These are phyloP conservation scores for Varecia variegata DNA, from an alignment of 2,797 vertebrate genomes.

Conservation along the genomic window DNA sequence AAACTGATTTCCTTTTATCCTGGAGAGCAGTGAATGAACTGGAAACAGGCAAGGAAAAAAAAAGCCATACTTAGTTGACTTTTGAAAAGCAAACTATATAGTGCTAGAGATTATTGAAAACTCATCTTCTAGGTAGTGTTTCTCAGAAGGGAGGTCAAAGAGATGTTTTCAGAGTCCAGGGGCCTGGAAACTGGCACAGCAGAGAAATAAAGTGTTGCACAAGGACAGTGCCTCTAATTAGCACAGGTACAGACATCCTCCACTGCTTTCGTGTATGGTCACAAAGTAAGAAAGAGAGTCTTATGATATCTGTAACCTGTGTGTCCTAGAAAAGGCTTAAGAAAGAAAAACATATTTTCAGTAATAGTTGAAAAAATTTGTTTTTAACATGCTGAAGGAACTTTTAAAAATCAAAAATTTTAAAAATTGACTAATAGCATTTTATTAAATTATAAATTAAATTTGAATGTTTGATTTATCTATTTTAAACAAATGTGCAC, in stretches of 20 bases:
- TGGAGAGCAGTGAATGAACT: background rate
- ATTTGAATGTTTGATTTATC: background rate
- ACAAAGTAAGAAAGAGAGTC: background rate
- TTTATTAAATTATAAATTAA: background rate
- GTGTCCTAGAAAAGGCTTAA: background rate
- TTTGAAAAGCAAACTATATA: background rate
- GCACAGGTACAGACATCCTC: background rate
- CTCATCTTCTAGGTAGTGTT: background rate
- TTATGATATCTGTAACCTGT: background rate
- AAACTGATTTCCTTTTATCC: background rate
- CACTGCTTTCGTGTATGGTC: background rate
- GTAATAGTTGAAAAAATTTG: background rate
- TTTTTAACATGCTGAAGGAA: background rate
- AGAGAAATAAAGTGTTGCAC: background rate
- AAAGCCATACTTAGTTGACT: background rate
- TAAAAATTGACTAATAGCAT: background rate
- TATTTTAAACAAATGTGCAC: background rate
- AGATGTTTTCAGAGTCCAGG: background rate
- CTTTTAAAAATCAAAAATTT: background rate
- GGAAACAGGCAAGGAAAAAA: background rate
- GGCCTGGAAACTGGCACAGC: background rate
- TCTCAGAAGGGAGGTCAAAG: slow-evolving; percentile 20
- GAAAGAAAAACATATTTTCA: background rate
- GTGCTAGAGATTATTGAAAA: background rate
- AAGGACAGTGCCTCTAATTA: background rate